Evolutionary conservation across 2,797 vertebrate species (phyloP), one percentile per base, ranked within the genome.

Genomic region (Melanotaenia nigrans): DNA sequence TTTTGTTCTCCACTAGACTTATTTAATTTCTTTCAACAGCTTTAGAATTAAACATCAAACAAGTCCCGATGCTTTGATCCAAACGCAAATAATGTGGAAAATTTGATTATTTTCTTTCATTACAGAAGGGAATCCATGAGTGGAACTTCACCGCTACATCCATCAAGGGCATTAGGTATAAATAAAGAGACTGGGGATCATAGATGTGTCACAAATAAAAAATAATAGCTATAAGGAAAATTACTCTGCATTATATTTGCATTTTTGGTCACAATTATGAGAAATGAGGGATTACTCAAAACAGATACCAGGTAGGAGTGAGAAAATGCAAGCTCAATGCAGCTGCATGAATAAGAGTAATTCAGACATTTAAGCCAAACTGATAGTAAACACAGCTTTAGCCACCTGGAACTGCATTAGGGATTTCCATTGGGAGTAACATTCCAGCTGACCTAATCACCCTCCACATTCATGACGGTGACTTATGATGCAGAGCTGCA

Each of bases 81-180:
- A 55, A 55, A 38, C 54, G 11, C 68, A 9, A 59, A 65, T 9
- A 5, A 16, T 74, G 54, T 68, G 4, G n/a, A 64, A 62, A 51
- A 24, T 2, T 5, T 18, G 36, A 53, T 7, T 4, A 18, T 49
- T 65, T 24, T 5, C 30, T 61, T 63, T 74, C 9, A 3, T 88
- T 79, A 75, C 87, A 98, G 97, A 97, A 97, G 86, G 96, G 96
- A 69, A 97, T 97, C 83, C 96, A 97, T 1, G 96, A 98, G 85
- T 99, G 98, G 97, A 98, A 97, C 94, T 99, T 99, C 88, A 95
- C 94, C 59, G 94, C 96, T 13, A 93, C 93, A 81, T 97, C 97
- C 75, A 96, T 99, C 85, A 97, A 96, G 90, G 97, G 97, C 90
- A 96, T 99, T 86, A 99, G 97, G 97, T 99, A 89, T 22, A 78